Evolutionary conservation across 2,888 invertebrate genomes (phyloP).

Genomic region (Choreutis nemorana): DNA sequence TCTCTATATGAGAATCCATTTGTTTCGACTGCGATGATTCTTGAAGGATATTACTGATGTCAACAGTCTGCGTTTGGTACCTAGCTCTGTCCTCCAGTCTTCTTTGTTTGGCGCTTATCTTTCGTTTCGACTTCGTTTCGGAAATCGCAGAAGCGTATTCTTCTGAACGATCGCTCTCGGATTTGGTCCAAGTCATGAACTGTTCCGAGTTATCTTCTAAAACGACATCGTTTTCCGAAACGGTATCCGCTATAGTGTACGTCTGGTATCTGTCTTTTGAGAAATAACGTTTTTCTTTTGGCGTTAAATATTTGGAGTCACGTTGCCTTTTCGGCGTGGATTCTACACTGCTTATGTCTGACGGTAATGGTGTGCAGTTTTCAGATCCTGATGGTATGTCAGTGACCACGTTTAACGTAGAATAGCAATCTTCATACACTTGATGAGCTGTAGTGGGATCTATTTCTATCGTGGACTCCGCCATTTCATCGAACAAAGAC

Average conservation of each 20-base stretch:
- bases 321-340: constrained; percentile 75
- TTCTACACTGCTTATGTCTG: constrained; percentile 77
- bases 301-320: constrained; percentile 66
- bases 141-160: constrained; percentile 40
- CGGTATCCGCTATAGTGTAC: constrained; percentile 75
- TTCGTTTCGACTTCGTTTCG: constrained; percentile 39
- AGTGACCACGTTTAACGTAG: constrained; percentile 64
- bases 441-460: constrained; percentile 61
- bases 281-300: constrained; percentile 78
- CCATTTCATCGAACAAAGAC: constrained; percentile 75
- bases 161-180: constrained; percentile 46
- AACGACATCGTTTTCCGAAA: constrained; percentile 30
- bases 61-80: constrained; percentile 73
- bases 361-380: constrained; percentile 70
- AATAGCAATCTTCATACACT: constrained; percentile 68
- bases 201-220: constrained; percentile 37
- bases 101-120: constrained; percentile 70
- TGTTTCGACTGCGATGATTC: constrained; percentile 17
- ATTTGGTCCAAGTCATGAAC: constrained; percentile 51
- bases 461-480: constrained; percentile 65
- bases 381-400: constrained; percentile 64
- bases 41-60: constrained; percentile 33
- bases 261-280: constrained; percentile 84
- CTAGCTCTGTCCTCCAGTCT: constrained; percentile 72
- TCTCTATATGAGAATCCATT: constrained; percentile 43